phyloP scores from a whole-genome alignment of 2,888 invertebrate species.

The Pyrgus malvae region DNA sequence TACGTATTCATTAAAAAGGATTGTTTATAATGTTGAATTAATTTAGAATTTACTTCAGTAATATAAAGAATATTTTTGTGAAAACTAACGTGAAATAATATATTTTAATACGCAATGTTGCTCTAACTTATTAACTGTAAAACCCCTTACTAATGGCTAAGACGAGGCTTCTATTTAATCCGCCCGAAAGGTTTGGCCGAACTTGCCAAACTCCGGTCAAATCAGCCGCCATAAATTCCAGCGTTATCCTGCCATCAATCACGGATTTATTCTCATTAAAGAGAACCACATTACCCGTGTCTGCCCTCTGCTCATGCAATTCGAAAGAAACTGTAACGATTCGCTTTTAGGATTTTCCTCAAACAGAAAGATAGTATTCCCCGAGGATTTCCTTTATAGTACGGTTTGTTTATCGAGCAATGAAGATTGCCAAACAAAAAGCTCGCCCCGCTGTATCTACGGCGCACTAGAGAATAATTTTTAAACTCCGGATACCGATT shows the following conservation, averaged over 20 bases:
- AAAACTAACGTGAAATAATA: too few species aligned
- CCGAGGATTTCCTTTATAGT: slow-evolving; percentile 50
- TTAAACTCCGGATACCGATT: slow-evolving; percentile 51
- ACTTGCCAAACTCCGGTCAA: slow-evolving; percentile 14
- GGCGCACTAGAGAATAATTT: slow-evolving; percentile 44
- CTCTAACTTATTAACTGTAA: slow-evolving; percentile 4
- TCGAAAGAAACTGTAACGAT: slow-evolving; percentile 42
- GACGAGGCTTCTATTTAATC: slow-evolving; percentile 6
- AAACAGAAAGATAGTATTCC: slow-evolving; percentile 48
- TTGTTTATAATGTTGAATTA: too few species aligned
- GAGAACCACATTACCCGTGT: slow-evolving; percentile 24
- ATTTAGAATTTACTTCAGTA: too few species aligned
- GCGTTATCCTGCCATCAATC: slow-evolving; percentile 37
- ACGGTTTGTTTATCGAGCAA: slow-evolving; percentile 56
- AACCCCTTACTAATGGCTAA: background rate
- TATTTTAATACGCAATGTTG: too few species aligned
- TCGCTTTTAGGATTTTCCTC: slow-evolving; percentile 51
- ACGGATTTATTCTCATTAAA: slow-evolving; percentile 46
- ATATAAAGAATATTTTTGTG: too few species aligned
- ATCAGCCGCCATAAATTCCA: slow-evolving; percentile 16
- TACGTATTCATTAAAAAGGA: too few species aligned
- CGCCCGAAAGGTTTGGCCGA: slow-evolving; percentile 16
- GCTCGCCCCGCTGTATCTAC: slow-evolving; percentile 43
- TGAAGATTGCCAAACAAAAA: slow-evolving; percentile 54
- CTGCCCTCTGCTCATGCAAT: slow-evolving; percentile 39